Conservation (phyloP, 2,888 invertebrate species). For the Sturmia bella region DNA sequence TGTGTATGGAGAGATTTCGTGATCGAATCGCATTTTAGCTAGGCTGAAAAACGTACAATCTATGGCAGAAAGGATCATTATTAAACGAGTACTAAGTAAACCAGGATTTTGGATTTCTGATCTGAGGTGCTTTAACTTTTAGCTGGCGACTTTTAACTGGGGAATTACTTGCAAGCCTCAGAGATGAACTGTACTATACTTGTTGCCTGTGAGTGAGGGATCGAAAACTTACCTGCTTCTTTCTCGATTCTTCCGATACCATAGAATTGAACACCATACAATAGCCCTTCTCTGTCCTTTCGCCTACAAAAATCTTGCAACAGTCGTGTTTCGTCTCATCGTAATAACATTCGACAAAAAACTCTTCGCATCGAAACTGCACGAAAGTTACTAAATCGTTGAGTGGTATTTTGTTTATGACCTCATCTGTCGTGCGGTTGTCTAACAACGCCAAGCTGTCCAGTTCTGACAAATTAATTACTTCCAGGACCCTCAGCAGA, state of each 20-base stretch:
- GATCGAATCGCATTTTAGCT: no score
- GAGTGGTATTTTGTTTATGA: slow-evolving; percentile 72
- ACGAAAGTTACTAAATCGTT: slow-evolving; percentile 73
- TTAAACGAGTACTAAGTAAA: no score
- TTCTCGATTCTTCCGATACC: slow-evolving; percentile 75
- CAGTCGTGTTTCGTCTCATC: slow-evolving; percentile 80
- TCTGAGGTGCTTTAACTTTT: no score
- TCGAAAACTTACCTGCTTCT: slow-evolving; percentile 71
- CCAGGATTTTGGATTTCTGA: no score
- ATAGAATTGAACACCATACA: slow-evolving; percentile 82
- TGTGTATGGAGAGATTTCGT: no score
- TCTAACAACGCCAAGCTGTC: slow-evolving; percentile 69
- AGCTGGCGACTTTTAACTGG: no score
- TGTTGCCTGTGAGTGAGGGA: no score
- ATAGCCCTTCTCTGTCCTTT: slow-evolving; percentile 81
- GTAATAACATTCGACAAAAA: slow-evolving; percentile 82
- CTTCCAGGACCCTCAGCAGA: slow-evolving; percentile 73
- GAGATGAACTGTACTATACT: no score
- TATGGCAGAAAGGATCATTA: no score
- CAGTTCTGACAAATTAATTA: slow-evolving; percentile 70
- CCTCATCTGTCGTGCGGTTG: slow-evolving; percentile 53
- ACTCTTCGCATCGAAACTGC: slow-evolving; percentile 80
- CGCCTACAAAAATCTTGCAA: slow-evolving; percentile 81
- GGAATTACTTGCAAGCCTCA: no score
- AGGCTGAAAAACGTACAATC: no score